Conservation (phyloP, 1,140 invertebrate species). For the Drosophila pruinosa region DNA sequence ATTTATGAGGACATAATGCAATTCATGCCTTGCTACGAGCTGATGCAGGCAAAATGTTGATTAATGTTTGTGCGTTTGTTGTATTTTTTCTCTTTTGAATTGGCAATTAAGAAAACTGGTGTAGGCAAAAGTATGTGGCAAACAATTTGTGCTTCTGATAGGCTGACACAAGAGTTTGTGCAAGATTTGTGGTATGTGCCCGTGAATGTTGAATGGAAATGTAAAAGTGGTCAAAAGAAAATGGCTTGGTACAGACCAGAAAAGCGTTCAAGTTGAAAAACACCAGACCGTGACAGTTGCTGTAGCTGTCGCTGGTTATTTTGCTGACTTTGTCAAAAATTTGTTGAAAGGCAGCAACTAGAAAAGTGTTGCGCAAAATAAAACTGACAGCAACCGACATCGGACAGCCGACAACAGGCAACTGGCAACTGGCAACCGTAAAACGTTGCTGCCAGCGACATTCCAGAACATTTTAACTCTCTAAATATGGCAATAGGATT, state of each 20-base stretch:
- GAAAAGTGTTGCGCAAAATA: conserved; percentile 51
- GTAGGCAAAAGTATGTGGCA: conserved; percentile 47
- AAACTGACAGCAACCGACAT: conserved; percentile 47
- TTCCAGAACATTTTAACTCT: conserved; percentile 24
- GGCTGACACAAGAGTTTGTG: neutral
- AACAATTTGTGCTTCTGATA: conserved; percentile 31
- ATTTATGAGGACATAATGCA: conserved; percentile 30
- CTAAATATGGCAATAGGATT: conserved; percentile 44
- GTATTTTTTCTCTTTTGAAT: neutral
- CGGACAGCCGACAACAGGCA: conserved; percentile 4
- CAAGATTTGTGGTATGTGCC: conserved; percentile 31
- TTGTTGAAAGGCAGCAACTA: conserved; percentile 54
- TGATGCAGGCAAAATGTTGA: conserved; percentile 44
- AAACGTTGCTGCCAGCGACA: conserved; percentile 34
- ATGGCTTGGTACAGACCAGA: neutral
- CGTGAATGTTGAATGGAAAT: neutral
- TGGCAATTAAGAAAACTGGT: conserved; percentile 34
- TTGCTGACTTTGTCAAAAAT: conserved; percentile 64
- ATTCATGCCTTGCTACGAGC: conserved; percentile 19
- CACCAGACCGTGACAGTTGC: neutral
- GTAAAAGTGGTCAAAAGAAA: neutral
- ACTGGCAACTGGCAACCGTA: conserved; percentile 13
- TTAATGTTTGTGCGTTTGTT: conserved; percentile 39
- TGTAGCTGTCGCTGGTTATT: conserved; percentile 25
- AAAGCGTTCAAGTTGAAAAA: conserved; percentile 57